These are phyloP conservation scores for Spilarctia lutea DNA, from an alignment of 2,888 invertebrate genomes.

Conservation along the genomic window DNA sequence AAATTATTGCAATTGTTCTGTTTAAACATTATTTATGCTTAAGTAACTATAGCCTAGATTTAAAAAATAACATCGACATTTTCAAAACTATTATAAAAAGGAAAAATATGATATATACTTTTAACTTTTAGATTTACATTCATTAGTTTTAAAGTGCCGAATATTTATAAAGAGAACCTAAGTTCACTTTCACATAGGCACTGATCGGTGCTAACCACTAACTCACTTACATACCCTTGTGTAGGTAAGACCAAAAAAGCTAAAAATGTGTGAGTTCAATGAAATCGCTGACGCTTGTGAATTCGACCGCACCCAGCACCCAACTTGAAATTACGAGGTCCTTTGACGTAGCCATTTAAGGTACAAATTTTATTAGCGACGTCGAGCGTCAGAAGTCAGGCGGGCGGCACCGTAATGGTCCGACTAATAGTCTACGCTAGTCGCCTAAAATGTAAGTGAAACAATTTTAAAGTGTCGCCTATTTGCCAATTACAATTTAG, in stretches of 20 bases:
- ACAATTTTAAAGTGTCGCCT: conserved; percentile 50
- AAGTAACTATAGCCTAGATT: neutral
- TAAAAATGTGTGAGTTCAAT: neutral
- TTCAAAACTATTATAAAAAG: neutral
- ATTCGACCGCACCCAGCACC: conserved; percentile 27
- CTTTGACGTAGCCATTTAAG: conserved; percentile 68
- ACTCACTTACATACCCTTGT: neutral
- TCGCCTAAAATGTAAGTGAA: conserved; percentile 36
- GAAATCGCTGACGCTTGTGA: conserved; percentile 31
- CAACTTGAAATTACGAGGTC: conserved; percentile 50
- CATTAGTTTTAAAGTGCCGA: neutral
- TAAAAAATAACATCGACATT: neutral
- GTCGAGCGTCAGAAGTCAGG: conserved; percentile 47
- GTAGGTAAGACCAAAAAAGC: neutral
- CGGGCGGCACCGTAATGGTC: conserved; percentile 46
- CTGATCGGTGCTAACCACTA: neutral
- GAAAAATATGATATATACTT: neutral
- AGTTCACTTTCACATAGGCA: neutral
- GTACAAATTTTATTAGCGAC: conserved; percentile 66
- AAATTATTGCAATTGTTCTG: neutral
- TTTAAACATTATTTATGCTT: neutral
- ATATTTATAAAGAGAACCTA: neutral
- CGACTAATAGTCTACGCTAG: conserved; percentile 38
- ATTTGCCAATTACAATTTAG: conserved; percentile 43
- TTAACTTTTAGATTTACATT: too few species aligned